Evolutionary conservation across 2,113 vertebrate genomes (phyloP).

Genomic region (Cisticola juncidis): DNA sequence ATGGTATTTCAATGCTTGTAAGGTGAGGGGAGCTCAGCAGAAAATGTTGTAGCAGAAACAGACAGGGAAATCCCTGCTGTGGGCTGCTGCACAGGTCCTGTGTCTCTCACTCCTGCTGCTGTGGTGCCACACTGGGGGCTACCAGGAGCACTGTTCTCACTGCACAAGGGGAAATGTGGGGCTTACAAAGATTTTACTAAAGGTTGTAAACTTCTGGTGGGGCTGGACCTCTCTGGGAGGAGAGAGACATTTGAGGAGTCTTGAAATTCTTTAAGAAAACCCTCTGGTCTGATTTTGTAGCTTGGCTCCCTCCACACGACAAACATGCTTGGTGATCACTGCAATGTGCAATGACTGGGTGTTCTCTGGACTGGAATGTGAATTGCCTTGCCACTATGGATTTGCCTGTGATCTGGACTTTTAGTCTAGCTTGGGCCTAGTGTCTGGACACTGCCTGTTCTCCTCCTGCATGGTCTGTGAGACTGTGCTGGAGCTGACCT

Average conservation of each 20-base stretch:
- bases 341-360: neutral
- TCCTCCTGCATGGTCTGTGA: neutral
- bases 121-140: neutral
- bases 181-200: neutral
- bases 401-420: neutral
- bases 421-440: neutral
- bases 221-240: neutral
- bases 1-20: accelerated
- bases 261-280: neutral
- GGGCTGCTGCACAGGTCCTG: neutral
- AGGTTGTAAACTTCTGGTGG: neutral
- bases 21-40: neutral
- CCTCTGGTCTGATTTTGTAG: neutral
- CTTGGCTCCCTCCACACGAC: neutral
- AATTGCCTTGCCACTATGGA: neutral
- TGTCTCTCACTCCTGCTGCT: accelerated
- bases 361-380: neutral
- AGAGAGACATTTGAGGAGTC: neutral
- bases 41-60: neutral
- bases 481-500: neutral
- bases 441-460: neutral
- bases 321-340: neutral
- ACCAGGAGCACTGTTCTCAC: accelerated
- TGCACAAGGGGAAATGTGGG: neutral
- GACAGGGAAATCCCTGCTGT: neutral